phyloP scores from a whole-genome alignment of 2,797 vertebrate genomes.

The Sternotherus odoratus region DNA sequence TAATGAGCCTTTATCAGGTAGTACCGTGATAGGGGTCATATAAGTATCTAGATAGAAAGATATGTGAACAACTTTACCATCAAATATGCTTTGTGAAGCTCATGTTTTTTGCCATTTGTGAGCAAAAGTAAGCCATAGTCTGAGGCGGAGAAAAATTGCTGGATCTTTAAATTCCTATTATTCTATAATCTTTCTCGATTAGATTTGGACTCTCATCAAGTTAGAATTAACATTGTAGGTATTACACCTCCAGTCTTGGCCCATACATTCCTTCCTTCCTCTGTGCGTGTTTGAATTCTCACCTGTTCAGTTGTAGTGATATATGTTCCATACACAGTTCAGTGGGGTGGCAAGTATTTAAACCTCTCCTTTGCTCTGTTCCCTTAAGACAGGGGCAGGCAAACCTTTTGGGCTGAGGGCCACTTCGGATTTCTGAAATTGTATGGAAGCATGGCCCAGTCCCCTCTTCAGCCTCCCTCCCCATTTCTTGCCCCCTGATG shows the following conservation, averaged over 20 bases:
- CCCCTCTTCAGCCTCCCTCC: no score
- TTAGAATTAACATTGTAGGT: background rate
- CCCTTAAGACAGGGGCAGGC: background rate
- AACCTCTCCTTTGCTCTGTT: background rate
- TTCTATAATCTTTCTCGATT: background rate
- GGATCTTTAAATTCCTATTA: background rate
- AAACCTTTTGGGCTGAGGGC: no score
- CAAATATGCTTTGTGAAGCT: rapidly evolving
- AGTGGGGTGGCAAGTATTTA: background rate
- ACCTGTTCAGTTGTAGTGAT: background rate
- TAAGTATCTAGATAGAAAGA: background rate
- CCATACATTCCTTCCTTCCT: background rate
- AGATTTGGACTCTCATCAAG: background rate
- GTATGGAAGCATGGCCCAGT: no score
- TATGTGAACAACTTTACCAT: background rate
- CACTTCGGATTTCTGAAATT: no score
- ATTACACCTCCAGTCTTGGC: background rate
- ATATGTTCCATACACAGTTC: background rate
- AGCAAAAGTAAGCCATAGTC: background rate
- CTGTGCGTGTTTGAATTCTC: background rate
- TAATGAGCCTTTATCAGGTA: background rate
- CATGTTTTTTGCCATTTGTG: background rate
- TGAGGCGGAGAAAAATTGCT: background rate
- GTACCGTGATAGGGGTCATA: background rate
- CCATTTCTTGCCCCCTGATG: no score